Base-by-base conservation (phyloP, 1,140 invertebrate species). In the Scaptomyza graminum region DNA sequence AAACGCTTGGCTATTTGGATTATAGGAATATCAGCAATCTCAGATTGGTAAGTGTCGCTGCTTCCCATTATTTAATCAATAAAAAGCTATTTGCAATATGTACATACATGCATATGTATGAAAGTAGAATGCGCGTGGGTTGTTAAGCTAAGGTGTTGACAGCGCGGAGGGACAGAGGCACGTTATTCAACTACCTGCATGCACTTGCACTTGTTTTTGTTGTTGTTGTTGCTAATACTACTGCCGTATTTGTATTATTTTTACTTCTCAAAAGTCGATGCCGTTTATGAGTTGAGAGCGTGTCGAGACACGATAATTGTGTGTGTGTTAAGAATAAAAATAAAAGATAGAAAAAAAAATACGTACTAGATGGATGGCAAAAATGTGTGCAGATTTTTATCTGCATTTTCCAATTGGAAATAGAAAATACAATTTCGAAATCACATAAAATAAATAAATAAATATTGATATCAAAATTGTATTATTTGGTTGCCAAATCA, bases 21-120 rank as follows among this genome's bases (percentile, higher is more conserved):
- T 97, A 94, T 92, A 96, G 96, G 91, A 94, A 94, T 75, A 94
- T 96, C 54, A 95, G 95, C 15, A 94, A 96, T 78, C 92, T 96
- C 60, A 93, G 96, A 93, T 93, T 95, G 92, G 96, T 97, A 94
- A 95, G 94, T 94, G 78, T 74, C 49, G 11, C 13, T 31, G 54
- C 54, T 57, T 68, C 63, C 70, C 63, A 70, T 69, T 90, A 79
- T 82, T 82, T 74, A 90, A 90, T 87, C 80, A 89, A 90, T 87
- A 87, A 87, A 87, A 88, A 76, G 75, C 84, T 83, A 87, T 87
- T 87, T 88, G 50, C 75, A 81, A 88, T 82, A 68, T 11, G 11
- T 22, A 22, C 18, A 22, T 22, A 22, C 18, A 39, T 31, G 5
- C 5, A 2, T 22, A 22, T n/a, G 5, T 5, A n/a, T 87, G 74